Base-by-base conservation (phyloP, 2,797 vertebrate species). In the Pseudochirops corinnae region DNA sequence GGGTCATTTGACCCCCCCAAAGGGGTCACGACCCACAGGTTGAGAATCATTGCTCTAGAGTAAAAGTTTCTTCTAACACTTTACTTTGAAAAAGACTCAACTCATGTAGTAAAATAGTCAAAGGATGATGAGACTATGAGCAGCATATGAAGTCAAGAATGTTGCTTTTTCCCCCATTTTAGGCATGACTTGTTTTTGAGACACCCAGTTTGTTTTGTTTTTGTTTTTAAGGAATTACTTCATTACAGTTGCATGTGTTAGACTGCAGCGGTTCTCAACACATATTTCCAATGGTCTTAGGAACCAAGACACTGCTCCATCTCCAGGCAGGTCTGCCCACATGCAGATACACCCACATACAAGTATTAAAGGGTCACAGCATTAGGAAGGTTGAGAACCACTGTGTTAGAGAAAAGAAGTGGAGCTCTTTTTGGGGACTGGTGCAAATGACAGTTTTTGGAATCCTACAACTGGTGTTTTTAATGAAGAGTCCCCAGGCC, bases 101-200 rank as follows among this genome's bases (percentile, higher is more conserved):
- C 93, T 58, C 21, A 93, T 1, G 0, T 14, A 87, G 55, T 95
- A 90, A 94, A 94, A 90, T 91, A 93, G 94, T 4, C 46, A n/a
- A 13, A 12, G 39, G 90, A 96, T 92, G 90, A 33, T 31, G 53
- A 62, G 93, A 92, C 67, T 24, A 46, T 50, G 82, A 90, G 90
- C 94, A 10, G 94, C 97, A 82, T 67, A 93, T 93, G 55, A 93
- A 46, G n/a, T 94, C 46, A 82, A 93, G 92, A 96, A 96, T 93
- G 56, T 1, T 67, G 46, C 39, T 18, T 90, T 74, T 90, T 55
- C 21, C 55, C 90, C 60, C 46, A 93, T 55, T 92, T 33, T 28
- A 97, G 96, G 39, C 74, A 67, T 58, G 52, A 50, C 94, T 95
- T 92, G 46, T 52, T 91, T 91, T 90, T 46, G 55, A 96, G 91